A percentile compares a stretch with the other conserved stretches of the same genome.
phyloP scores from a whole-genome alignment of 2,797 vertebrate species.

The Enteromius anoplus region DNA sequence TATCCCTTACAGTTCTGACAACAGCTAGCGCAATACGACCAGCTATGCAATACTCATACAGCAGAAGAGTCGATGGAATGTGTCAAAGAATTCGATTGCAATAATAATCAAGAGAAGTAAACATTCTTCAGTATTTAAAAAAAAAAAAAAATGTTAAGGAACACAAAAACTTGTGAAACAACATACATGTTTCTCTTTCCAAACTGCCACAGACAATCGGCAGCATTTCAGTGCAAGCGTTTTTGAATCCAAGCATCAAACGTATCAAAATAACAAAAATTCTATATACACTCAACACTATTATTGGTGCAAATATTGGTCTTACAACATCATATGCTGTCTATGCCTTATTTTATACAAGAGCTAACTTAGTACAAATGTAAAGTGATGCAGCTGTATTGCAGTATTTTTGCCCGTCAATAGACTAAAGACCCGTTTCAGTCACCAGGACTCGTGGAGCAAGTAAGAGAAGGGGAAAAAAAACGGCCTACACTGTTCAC shows the following conservation, averaged over 20 bases:
- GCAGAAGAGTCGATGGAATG: slow-evolving; percentile 35
- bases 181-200: slow-evolving; percentile 31
- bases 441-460: slow-evolving; percentile 50
- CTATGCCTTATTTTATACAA: slow-evolving; percentile 38
- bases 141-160: slow-evolving; percentile 21
- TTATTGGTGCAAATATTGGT: slow-evolving; percentile 9
- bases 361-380: slow-evolving; percentile 45
- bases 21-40: slow-evolving; percentile 44
- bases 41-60: slow-evolving; percentile 44
- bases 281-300: slow-evolving; percentile 17
- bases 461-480: slow-evolving; percentile 21
- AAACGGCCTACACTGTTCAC: slow-evolving; percentile 48
- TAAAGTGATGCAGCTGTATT: slow-evolving; percentile 50
- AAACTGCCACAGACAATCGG: slow-evolving; percentile 43
- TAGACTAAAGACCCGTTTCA: slow-evolving; percentile 56
- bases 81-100: slow-evolving; percentile 25
- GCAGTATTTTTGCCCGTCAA: slow-evolving; percentile 25
- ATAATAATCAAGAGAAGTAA: slow-evolving; percentile 25
- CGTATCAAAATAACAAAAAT: slow-evolving; percentile 28
- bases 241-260: slow-evolving; percentile 39
- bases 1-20: slow-evolving; percentile 37
- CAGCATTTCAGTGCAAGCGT: slow-evolving; percentile 63
- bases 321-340: slow-evolving; percentile 53
- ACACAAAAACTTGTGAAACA: slow-evolving; percentile 36
- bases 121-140: slow-evolving; percentile 33